These are phyloP conservation scores for Lampris megalopsis DNA, from an alignment of 2,113 vertebrate genomes.

Conservation along the genomic window DNA sequence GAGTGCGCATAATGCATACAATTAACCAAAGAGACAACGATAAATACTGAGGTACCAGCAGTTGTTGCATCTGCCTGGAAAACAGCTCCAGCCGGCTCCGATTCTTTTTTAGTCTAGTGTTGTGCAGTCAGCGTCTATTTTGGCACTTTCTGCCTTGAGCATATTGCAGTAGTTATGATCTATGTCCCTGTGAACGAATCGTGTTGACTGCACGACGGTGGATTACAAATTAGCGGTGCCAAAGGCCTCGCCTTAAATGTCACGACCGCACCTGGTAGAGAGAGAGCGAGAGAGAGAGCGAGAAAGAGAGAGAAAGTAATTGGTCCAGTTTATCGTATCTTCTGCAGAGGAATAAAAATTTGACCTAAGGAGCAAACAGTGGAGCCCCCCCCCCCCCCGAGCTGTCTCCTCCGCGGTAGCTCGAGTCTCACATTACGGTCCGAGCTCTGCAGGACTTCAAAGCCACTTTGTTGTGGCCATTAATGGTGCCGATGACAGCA, in stretches of 20 bases:
- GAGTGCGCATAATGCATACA: conserved; percentile 62
- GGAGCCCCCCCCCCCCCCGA: conserved; percentile 34
- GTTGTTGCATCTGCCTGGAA: conserved; percentile 32
- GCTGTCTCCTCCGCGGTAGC: conserved; percentile 43
- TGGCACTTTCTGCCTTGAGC: conserved; percentile 1
- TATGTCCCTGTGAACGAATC: not conserved
- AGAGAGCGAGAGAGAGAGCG: conserved; percentile 12
- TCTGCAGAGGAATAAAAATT: conserved; percentile 61
- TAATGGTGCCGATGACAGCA: conserved; percentile 69
- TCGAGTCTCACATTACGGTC: conserved; percentile 46
- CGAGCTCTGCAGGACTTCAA: conserved; percentile 65
- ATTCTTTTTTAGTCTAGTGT: not conserved
- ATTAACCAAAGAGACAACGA: conserved; percentile 59
- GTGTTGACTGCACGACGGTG: not conserved
- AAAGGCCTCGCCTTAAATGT: conserved; percentile 33
- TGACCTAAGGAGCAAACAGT: conserved; percentile 45
- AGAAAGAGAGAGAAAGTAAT: conserved; percentile 39
- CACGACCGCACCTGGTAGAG: conserved; percentile 18
- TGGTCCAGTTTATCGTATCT: conserved; percentile 47
- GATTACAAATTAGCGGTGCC: conserved; percentile 7
- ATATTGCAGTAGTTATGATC: conserved; percentile 2
- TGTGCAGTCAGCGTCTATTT: not conserved
- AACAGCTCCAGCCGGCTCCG: conserved; percentile 15
- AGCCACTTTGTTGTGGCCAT: conserved; percentile 69
- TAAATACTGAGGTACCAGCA: conserved; percentile 53